Base-by-base conservation (phyloP, 2,797 vertebrate genomes). In the Eutrigla gurnardus region DNA sequence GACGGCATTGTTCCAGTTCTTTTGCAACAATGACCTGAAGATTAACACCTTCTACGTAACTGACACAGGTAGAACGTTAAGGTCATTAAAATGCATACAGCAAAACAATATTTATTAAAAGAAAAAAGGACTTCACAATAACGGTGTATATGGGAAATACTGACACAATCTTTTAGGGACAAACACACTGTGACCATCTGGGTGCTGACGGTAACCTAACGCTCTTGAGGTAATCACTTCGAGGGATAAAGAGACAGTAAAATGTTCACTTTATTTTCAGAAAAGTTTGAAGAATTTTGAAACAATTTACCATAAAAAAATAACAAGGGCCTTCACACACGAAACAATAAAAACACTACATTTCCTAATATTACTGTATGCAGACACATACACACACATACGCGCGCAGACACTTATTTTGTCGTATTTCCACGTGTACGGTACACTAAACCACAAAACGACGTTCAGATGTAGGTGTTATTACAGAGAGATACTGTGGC, bases 361-460 rank as follows among this genome's bases (percentile, higher is more conserved):
- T 75, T 50, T 77, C 62, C 54, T 80, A 74, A 80, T 78, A 59
- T 65, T 67, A 88, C 70, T 81, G 77, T 86, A 82, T 80, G 82
- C 70, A 66, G 55, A 83, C 60, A 77, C 77, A 52, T 25, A 25
- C 25, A 25, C 25, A 78, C 77, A 67, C 71, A 13, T 67, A 65
- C 79, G 63, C 71, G 12, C 82, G 79, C 81, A 17, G 40, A 45
- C 59, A n/a, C 36, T 12, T 36, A n/a, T 77, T 42, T 81, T 85
- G 87, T 90, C 52, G 8, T 82, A 87, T 71, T 88, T 90, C 78
- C 86, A 91, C 55, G 37, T 86, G 69, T 87, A 90, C 72, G 49
- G 64, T 85, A 91, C 81, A 93, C 84, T 81, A 87, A 88, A 90
- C 81, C 85, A 92, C 88, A 3, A 88, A 86, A 93, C 86, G 49